These are phyloP conservation scores for Micrastur ruficollis DNA, from an alignment of 2,797 vertebrate genomes.

Conservation along the genomic window DNA sequence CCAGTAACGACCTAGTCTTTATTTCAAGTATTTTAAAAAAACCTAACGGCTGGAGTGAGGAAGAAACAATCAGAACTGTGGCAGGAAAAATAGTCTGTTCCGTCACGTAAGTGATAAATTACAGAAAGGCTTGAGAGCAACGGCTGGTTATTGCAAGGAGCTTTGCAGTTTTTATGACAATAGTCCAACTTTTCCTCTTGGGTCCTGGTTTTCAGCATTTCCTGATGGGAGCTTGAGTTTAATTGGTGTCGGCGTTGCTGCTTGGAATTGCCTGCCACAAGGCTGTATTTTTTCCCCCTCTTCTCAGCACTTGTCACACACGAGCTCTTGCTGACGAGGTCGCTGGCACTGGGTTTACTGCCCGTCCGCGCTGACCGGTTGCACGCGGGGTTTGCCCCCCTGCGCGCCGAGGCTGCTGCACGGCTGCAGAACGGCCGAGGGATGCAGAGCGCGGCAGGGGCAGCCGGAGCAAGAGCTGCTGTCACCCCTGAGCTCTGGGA, in stretches of 20 bases:
- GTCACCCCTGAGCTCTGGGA: neutral
- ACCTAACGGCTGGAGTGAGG: neutral
- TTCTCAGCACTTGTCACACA: neutral
- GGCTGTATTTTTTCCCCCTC: too few relatives aligned
- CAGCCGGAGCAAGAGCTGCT: neutral
- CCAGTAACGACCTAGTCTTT: neutral
- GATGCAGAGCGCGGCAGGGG: accelerated
- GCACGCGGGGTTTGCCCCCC: too few relatives aligned
- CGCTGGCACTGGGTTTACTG: neutral
- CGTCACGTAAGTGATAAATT: neutral
- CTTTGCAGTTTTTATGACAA: neutral
- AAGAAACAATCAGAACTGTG: neutral
- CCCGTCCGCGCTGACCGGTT: neutral
- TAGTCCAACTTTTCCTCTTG: neutral
- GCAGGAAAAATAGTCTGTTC: neutral
- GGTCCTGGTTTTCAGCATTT: neutral
- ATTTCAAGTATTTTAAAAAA: neutral
- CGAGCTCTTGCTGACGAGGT: neutral
- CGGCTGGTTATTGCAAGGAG: neutral
- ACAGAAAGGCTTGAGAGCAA: too few relatives aligned
- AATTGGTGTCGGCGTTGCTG: neutral
- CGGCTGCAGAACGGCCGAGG: neutral
- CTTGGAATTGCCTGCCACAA: neutral
- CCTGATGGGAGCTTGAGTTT: neutral
- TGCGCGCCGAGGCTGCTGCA: neutral